Evolutionary conservation across 2,888 invertebrate species (phyloP).

Genomic region (Digitonthophagus gazella): DNA sequence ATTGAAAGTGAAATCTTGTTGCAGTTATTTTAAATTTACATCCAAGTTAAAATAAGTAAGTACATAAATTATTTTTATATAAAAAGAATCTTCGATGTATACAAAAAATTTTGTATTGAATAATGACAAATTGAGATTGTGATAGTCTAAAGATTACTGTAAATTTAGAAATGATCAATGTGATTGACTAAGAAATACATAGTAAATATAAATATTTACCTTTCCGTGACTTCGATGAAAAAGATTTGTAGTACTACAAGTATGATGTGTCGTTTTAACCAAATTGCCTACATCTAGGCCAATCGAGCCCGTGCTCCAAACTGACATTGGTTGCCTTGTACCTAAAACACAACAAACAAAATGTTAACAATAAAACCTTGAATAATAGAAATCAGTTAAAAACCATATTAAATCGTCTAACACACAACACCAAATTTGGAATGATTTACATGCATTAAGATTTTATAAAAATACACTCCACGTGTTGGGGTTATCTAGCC

Average conservation of each 20-base stretch:
- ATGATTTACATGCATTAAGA: too few species aligned
- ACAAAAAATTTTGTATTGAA: too few species aligned
- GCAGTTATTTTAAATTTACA: too few species aligned
- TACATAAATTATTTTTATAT: too few species aligned
- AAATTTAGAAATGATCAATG: too few species aligned
- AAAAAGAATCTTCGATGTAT: too few species aligned
- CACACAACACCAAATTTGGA: too few species aligned
- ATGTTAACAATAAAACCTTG: neutral
- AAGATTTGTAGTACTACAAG: constrained; percentile 40
- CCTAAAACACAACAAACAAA: constrained; percentile 23
- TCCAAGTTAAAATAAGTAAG: too few species aligned
- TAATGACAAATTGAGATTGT: too few species aligned
- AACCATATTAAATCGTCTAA: too few species aligned
- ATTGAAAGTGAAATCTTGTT: too few species aligned
- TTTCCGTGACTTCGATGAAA: constrained; percentile 42
- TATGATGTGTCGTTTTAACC: constrained; percentile 36
- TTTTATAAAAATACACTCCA: neutral
- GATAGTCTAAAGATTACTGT: too few species aligned
- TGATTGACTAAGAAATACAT: neutral
- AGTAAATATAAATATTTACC: constrained; percentile 32
- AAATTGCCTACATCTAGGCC: constrained; percentile 50
- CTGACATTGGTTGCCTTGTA: constrained; percentile 56
- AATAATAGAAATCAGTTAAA: neutral
- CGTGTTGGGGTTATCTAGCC: neutral
- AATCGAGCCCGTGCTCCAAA: constrained; percentile 69